phyloP scores from a whole-genome alignment of 2,797 vertebrate genomes.

The Astyanax mexicanus region DNA sequence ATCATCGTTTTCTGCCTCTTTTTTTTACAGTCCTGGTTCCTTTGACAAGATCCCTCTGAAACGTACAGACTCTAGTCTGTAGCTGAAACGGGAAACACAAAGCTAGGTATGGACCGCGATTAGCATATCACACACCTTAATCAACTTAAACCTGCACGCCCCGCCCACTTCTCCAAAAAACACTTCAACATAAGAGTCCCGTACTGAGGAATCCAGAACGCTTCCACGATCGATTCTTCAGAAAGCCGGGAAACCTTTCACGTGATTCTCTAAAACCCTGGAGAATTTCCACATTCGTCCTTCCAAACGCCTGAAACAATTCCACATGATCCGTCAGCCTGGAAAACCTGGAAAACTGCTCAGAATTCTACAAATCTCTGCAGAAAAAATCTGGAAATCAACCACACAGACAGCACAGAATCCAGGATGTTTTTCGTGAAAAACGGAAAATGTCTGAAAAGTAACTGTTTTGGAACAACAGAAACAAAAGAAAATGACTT shows the following conservation, averaged over 20 bases:
- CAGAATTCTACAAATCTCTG: constrained; percentile 31
- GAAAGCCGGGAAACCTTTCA: constrained; percentile 31
- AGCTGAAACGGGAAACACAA: constrained; percentile 76
- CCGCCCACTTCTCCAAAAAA: constrained; percentile 6
- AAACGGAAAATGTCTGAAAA: not conserved
- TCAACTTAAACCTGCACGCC: constrained; percentile 49
- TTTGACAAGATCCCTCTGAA: constrained; percentile 88
- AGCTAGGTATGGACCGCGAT: constrained; percentile 53
- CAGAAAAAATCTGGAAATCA: not conserved
- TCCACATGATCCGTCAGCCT: constrained; percentile 17
- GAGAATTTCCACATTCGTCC: not conserved
- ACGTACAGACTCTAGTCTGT: constrained; percentile 77
- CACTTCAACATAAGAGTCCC: constrained; percentile 12
- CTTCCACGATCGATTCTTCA: constrained; percentile 22
- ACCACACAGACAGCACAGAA: constrained; percentile 9
- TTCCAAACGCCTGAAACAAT: constrained; percentile 31
- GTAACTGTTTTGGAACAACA: not conserved
- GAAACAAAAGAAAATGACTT: not conserved
- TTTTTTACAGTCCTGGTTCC: constrained; percentile 91
- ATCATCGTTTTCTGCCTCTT: constrained; percentile 30
- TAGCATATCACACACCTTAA: constrained; percentile 41
- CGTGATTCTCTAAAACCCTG: constrained; percentile 40
- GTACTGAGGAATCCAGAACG: constrained; percentile 40
- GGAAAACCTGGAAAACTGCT: constrained; percentile 36
- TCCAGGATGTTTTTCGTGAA: constrained; percentile 17